Evolutionary conservation across 2,113 vertebrate species (phyloP).

Genomic region (Scophthalmus maximus): DNA sequence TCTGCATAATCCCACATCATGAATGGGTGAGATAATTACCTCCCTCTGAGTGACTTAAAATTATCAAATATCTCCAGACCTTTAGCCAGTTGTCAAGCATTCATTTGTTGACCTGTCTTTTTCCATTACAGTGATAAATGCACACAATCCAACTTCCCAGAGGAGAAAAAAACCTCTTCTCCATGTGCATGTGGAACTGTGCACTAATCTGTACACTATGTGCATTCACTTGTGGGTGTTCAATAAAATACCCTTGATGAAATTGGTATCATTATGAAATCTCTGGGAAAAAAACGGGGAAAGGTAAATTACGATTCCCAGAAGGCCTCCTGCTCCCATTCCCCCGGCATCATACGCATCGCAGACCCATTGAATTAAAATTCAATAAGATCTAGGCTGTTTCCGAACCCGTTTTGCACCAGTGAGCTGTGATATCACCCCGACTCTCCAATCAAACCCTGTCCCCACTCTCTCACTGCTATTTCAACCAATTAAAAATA

Average conservation of each 20-base stretch:
- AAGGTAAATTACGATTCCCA: slow-evolving; percentile 51
- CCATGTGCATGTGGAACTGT: background rate
- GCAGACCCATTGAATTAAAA: slow-evolving; percentile 76
- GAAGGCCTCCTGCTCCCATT: slow-evolving; percentile 49
- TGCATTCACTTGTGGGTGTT: background rate
- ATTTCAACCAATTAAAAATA: slow-evolving; percentile 61
- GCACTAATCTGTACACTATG: background rate
- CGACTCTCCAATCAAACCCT: slow-evolving; percentile 65
- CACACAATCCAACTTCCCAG: background rate
- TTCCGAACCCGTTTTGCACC: slow-evolving; percentile 73
- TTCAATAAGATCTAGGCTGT: slow-evolving; percentile 77
- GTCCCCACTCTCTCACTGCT: slow-evolving; percentile 22
- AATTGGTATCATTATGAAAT: slow-evolving; percentile 54
- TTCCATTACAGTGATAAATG: slow-evolving; percentile 8
- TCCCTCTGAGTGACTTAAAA: slow-evolving; percentile 10
- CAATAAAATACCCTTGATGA: slow-evolving; percentile 49
- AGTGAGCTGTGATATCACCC: slow-evolving; percentile 78
- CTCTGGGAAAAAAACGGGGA: slow-evolving; percentile 19
- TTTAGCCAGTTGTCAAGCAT: background rate
- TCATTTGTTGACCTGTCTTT: slow-evolving; percentile 11
- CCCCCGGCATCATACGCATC: slow-evolving; percentile 64
- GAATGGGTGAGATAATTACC: slow-evolving; percentile 48
- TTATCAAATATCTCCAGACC: slow-evolving; percentile 16
- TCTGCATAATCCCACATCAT: slow-evolving; percentile 9
- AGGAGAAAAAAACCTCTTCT: background rate